Evolutionary conservation across 2,113 vertebrate genomes (phyloP).

Genomic region (Anas platyrhynchos): DNA sequence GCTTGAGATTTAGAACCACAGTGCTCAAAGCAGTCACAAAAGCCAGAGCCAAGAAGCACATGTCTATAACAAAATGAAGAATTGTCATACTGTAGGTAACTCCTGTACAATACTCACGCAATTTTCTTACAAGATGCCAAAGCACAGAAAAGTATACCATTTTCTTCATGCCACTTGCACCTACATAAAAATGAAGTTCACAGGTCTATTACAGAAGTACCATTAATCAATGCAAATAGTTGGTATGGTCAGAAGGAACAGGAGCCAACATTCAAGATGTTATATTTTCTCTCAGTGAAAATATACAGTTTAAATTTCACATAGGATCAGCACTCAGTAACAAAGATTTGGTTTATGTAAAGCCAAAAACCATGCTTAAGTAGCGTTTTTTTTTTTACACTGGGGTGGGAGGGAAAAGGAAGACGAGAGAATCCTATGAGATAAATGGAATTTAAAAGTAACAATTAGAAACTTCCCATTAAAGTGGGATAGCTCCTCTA

Average conservation of each 20-base stretch:
- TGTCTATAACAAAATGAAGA: not conserved
- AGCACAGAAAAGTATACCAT: constrained; percentile 79
- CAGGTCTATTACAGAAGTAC: not conserved
- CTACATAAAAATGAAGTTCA: constrained; percentile 44
- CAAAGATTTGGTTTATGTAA: not conserved
- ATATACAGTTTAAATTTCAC: not conserved
- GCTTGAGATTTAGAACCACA: not conserved
- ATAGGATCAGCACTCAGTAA: not conserved
- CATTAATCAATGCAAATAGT: not conserved
- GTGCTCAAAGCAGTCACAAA: not conserved
- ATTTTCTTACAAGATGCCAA: constrained; percentile 82
- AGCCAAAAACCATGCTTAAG: not conserved
- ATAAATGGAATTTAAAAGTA: not conserved
- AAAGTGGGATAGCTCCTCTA: not conserved
- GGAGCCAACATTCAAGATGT: not conserved
- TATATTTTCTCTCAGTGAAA: not conserved
- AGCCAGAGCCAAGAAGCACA: not conserved
- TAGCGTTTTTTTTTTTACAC: not conserved
- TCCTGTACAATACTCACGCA: constrained; percentile 70
- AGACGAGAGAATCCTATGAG: not conserved
- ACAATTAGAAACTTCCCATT: not conserved
- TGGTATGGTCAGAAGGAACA: not conserved
- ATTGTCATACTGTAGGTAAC: not conserved
- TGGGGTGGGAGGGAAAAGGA: not conserved
- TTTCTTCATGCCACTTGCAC: constrained; percentile 85